Percentiles rank a stretch among this genome's conserved stretches.
phyloP scores from a whole-genome alignment of 2,888 invertebrate genomes.

The Flexamia atlantica region DNA sequence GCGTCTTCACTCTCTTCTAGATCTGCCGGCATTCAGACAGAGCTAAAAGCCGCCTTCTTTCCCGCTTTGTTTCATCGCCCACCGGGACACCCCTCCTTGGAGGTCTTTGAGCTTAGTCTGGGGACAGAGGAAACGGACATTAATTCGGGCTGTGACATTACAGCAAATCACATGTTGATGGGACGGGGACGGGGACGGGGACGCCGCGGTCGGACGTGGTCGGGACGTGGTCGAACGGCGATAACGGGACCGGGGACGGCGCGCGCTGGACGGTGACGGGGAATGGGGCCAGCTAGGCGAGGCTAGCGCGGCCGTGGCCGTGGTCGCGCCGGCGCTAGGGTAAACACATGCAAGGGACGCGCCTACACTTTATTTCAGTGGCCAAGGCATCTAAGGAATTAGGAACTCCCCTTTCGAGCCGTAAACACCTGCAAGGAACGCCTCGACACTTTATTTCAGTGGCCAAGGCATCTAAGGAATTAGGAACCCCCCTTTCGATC shows the following conservation, averaged over 20 bases:
- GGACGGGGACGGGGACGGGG: background rate
- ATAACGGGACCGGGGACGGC: slow-evolving; percentile 41
- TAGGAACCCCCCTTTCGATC: no score
- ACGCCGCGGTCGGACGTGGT: slow-evolving; percentile 31
- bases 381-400: no score
- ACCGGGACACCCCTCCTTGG: background rate
- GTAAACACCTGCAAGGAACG: no score
- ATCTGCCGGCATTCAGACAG: no score
- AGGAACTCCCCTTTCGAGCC: no score
- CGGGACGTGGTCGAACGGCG: slow-evolving; percentile 33
- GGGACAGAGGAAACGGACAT: slow-evolving; percentile 37
- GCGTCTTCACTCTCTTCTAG: no score
- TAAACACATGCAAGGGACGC: slow-evolving; percentile 29
- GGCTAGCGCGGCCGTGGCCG: no score
- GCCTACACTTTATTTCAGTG: no score
- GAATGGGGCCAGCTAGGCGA: slow-evolving; percentile 19
- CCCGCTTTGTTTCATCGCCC: slow-evolving; percentile 12
- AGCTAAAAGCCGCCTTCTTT: background rate
- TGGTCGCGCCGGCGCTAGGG: background rate
- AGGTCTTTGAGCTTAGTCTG: background rate
- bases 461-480: no score
- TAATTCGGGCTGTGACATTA: slow-evolving; percentile 39
- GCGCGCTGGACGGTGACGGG: slow-evolving; percentile 47
- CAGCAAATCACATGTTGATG: slow-evolving; percentile 46
- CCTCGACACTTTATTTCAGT: no score